Base-by-base conservation (phyloP, 2,797 vertebrate species). In the Xyrichtys novacula region DNA sequence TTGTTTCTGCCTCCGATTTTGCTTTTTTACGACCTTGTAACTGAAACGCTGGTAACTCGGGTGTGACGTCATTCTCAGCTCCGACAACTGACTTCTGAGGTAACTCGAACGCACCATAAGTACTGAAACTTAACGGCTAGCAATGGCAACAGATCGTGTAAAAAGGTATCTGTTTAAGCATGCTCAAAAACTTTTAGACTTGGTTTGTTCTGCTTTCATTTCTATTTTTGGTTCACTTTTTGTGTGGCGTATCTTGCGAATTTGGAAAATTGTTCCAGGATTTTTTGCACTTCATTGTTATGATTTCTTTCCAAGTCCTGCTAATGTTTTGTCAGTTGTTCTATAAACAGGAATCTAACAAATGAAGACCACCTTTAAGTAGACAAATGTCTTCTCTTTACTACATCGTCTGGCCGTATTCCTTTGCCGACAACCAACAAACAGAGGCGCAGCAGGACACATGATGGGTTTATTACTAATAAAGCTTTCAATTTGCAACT, bases 391-490 rank as follows among this genome's bases (percentile, higher is more conserved):
- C 42, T 29, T 23, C 9, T 2, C 23, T 49, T 16, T 52, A 54
- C 42, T 20, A 15, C 42, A 38, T 2, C 9, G 40, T 74, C 15
- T 10, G 29, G 67, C 63, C 10, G 65, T 26, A 43, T 59, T 42
- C 62, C 29, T 62, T 53, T 38, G 26, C 48, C 55, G n/a, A 56
- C 48, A 26, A 42, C 15, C 29, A 5, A 28, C 17, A 52, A 39
- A 34, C 46, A 5, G 25, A 58, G 34, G 31, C 56, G 22, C 50
- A 22, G 29, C 19, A 39, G 34, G 28, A 23, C 7, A 32, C 12
- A 47, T 26, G 26, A 54, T 42, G 23, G 42, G n/a, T 49, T 73
- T 65, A 65, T 58, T 56, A 54, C 32, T 32, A 19, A 55, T 25
- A 42, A 39, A 31, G 44, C 22, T 75, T 73, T 60, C 31, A 36